A percentile compares a stretch with the other conserved stretches of the same genome.
Conservation (phyloP, 2,797 vertebrate genomes). For the Varecia variegata region DNA sequence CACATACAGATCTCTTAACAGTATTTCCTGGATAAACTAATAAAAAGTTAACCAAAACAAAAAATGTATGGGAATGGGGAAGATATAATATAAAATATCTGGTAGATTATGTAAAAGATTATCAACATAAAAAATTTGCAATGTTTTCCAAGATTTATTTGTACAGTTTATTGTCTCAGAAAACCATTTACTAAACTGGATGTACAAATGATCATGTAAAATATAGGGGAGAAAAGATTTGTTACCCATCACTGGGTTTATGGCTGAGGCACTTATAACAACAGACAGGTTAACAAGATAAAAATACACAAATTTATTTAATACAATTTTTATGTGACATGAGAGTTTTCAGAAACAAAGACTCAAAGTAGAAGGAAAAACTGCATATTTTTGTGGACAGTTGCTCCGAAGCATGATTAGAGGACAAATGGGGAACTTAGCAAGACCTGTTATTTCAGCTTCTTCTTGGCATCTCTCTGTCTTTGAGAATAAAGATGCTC, state of each 20-base stretch:
- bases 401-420: no score
- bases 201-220: not conserved
- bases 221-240: not conserved
- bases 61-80: not conserved
- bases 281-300: not conserved
- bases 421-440: not conserved
- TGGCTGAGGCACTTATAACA: not conserved
- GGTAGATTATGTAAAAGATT: not conserved
- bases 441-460: not conserved
- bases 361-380: not conserved
- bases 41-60: not conserved
- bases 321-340: not conserved
- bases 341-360: not conserved
- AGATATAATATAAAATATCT: not conserved
- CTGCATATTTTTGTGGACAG: not conserved
- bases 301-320: not conserved
- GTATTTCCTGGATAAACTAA: not conserved
- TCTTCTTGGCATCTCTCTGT: not conserved
- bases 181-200: not conserved
- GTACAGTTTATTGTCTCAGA: not conserved
- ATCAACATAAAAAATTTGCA: not conserved
- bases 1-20: not conserved
- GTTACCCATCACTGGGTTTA: not conserved
- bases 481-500: not conserved
- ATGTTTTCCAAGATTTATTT: not conserved